Base-by-base conservation (phyloP, 2,888 invertebrate genomes). In the Junonia oenone region DNA sequence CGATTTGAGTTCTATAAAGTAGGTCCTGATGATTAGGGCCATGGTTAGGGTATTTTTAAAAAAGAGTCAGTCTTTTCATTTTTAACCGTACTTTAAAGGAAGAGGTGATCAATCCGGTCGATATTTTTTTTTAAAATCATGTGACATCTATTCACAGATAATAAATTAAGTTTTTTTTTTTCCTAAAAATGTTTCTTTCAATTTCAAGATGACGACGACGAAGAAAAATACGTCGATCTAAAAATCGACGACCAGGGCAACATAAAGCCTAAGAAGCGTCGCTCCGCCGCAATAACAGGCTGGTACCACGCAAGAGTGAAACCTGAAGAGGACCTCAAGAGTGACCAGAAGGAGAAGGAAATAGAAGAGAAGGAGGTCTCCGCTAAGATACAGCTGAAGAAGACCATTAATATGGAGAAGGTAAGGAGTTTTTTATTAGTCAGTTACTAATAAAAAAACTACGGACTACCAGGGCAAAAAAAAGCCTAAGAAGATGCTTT, bases 231-330 rank as follows among this genome's bases (percentile, higher is more conserved):
- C 59, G 68, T 87, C 0, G 91, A 91, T 58, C 64, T 90, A 0
- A 86, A 86, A 49, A 81, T 90, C 1, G 90, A 90, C 35, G 73
- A 80, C 0, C 73, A 82, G 17, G 89, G 89, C 0, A 84, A 84
- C 61, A 67, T 88, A 0, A 83, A 72, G 52, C 81, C 86, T 0
- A 81, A 78, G 68, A 83, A 77, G 51, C 77, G 84, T 0, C 71
- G 66, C 2, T 55, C 60, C 0, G 27, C 57, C 0, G 35, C 65
- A 0, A 62, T 67, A 0, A 62, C 71, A 0, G 82, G 88, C 6
- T 90, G 90, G 90, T 79, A 65, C 68, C 90, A 90, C 66, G 87
- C 86, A 0, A 72, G 57, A 48, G 81, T 84, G 22, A 76, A 78
- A 48, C 50, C 63, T 0, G 78, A 78, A 1, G 58, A 45, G 0